These are phyloP conservation scores for Liposcelis brunnea DNA, from an alignment of 2,888 invertebrate species.

Conservation along the genomic window DNA sequence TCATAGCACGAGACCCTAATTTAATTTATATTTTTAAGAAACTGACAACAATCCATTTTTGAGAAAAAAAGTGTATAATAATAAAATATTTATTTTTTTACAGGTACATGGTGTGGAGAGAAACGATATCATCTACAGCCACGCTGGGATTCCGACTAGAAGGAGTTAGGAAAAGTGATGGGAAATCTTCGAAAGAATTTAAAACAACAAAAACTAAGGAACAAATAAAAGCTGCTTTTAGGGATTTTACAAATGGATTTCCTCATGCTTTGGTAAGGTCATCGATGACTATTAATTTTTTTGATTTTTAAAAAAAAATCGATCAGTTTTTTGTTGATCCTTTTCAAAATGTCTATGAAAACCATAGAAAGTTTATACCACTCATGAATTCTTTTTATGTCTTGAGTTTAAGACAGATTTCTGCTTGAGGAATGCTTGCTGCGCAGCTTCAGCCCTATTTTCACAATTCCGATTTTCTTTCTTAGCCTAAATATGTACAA, in stretches of 20 bases:
- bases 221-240: constrained; percentile 56
- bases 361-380: not conserved
- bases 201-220: constrained; percentile 80
- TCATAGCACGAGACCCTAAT: too few species aligned
- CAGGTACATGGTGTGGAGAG: constrained; percentile 59
- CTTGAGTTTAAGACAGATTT: not conserved
- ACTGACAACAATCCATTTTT: too few species aligned
- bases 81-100: too few species aligned
- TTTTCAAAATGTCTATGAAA: constrained; percentile 7
- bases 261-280: constrained; percentile 55
- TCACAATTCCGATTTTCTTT: constrained; percentile 25
- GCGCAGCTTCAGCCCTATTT: not conserved
- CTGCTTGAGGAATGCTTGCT: not conserved
- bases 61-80: too few species aligned
- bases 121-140: constrained; percentile 93
- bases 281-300: constrained; percentile 6
- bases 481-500: constrained; percentile 66
- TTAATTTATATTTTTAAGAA: too few species aligned
- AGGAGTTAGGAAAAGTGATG: constrained; percentile 77
- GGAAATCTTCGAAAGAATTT: constrained; percentile 85
- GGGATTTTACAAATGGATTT: constrained; percentile 63
- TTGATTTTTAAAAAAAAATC: not conserved
- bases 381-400: constrained; percentile 1
- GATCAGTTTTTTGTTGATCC: constrained; percentile 9
- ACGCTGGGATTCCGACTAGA: constrained; percentile 93